Evolutionary conservation across 2,113 vertebrate species (phyloP), one percentile per base, ranked within the genome.

Genomic region (Mugil cephalus): DNA sequence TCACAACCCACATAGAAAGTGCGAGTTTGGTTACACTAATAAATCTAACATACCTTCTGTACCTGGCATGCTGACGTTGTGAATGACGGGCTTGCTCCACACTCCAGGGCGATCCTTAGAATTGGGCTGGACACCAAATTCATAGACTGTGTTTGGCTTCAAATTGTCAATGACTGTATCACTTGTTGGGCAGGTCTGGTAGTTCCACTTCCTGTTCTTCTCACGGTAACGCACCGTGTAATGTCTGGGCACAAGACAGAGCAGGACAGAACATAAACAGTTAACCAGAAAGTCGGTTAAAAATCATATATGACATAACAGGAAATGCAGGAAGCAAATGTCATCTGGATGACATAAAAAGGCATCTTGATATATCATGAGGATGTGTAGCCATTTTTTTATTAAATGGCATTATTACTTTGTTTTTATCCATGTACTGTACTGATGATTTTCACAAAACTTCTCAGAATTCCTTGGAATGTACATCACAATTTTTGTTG

Each of bases 211-310:
- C 88, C 95, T 96, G 80, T 95, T 95, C 82, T 93, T 96, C 87
- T 99, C 97, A 89, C 95, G 95, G 79, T 98, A 99, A 70, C 98
- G 97, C 87, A 99, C 95, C 1, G 96, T 98, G 77, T 96, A 99
- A 86, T 97, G 95, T 84, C 98, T 99, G 91, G 45, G 11, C 42
- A 63, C 59, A 39, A 62, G 60, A 74, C 39, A 71, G 43, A 62
- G 40, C 7, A 81, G 24, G 68, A 18, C 13, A 73, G 15, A 13
- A 38, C 6, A n/a, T n/a, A 15, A 73, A 35, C 19, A 58, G 14
- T 56, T 40, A 43, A 34, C 52, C 24, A 30, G 24, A 5, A 30
- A 30, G 24, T 30, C 24, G 5, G 5, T 30, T 30, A 30, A 30
- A 30, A 30, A n/a, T n/a, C 62, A 13, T 47, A 51, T n/a, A 7